A percentile compares a stretch with the other conserved stretches of the same genome.
These are phyloP conservation scores for Liparis tanakae DNA, from an alignment of 2,797 vertebrate species.

Conservation along the genomic window DNA sequence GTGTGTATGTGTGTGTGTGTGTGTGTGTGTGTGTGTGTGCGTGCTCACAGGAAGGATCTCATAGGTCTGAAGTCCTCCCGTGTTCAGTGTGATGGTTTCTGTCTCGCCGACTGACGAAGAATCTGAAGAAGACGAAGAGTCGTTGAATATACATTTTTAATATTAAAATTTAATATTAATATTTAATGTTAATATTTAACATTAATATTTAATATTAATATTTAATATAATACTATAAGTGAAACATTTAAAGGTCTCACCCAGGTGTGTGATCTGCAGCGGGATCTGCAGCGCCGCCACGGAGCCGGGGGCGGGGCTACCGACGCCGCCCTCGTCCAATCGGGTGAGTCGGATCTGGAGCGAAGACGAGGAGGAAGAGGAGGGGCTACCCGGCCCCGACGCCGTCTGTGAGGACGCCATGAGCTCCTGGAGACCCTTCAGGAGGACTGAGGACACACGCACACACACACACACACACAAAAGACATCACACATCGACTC, in stretches of 20 bases:
- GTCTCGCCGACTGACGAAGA: conserved; percentile 84
- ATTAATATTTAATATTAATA: too few species aligned
- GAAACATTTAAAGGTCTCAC: conserved; percentile 79
- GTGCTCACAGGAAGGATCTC: conserved; percentile 95
- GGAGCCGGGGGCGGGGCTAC: conserved; percentile 81
- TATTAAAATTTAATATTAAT: too few species aligned
- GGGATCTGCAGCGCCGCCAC: conserved; percentile 95
- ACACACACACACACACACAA: too few species aligned
- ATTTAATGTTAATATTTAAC: too few species aligned
- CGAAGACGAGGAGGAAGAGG: conserved; percentile 69
- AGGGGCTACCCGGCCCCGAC: conserved; percentile 68
- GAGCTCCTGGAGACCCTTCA: conserved; percentile 95
- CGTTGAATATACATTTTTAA: too few species aligned
- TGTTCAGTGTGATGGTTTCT: conserved; percentile 94
- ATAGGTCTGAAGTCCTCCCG: conserved; percentile 94
- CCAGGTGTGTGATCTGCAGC: conserved; percentile 96
- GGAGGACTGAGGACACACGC: conserved; percentile 86
- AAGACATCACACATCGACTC: too few species aligned
- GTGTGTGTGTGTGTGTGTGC: too few species aligned
- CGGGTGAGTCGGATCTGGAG: conserved; percentile 91
- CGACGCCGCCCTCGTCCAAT: conserved; percentile 86
- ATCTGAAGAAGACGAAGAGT: conserved; percentile 71
- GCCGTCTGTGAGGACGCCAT: conserved; percentile 86
- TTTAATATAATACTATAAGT: too few species aligned
- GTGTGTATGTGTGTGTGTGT: too few species aligned